Evolutionary conservation across 2,113 vertebrate genomes (phyloP), one percentile per base, ranked within the genome.

Genomic region (cattle (Bos taurus)): DNA sequence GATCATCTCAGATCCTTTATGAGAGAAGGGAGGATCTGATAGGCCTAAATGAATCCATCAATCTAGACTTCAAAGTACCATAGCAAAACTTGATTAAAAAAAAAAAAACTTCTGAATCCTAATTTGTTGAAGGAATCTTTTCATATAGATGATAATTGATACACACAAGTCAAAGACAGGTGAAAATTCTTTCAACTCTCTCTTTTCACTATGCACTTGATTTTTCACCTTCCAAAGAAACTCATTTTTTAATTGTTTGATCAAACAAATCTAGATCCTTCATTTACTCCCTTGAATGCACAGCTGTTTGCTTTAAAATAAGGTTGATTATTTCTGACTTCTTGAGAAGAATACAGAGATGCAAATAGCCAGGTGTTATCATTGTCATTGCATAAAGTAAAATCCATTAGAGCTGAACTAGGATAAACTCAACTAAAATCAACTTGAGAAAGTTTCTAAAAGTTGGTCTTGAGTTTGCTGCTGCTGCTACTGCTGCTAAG

Each of bases 221-320:
- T 84, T 94, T 97, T 97, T 97, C 23, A 95, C 91, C 90, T 96
- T 91, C 90, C 36, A 84, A 82, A 95, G 86, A n/a, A 95, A 87
- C 83, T 89, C 21, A 1, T 85, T 92, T 96, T 98, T 89, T 83
- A 15, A 54, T 95, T 16, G 19, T 95, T 96, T 93, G 57, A 94
- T 95, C 88, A 96, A 92, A 85, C 81, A 85, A 85, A 96, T 96
- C 67, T 91, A 93, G 84, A 96, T 74, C 59, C 74, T 95, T 96
- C 57, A 10, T 25, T 84, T 84, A 36, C 54, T 96, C 94, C 56
- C 84, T 78, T 81, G 83, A 97, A 84, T 26, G 92, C n/a, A 67
- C 30, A 91, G 94, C 90, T 97, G 92, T 94, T 96, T 94, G 74
- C 78, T 95, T 94, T 81, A 97, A 30, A 93, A 36, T 93, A 83